These are phyloP conservation scores for Tolmerus cingulatus DNA, from an alignment of 2,888 invertebrate species.

Conservation along the genomic window DNA sequence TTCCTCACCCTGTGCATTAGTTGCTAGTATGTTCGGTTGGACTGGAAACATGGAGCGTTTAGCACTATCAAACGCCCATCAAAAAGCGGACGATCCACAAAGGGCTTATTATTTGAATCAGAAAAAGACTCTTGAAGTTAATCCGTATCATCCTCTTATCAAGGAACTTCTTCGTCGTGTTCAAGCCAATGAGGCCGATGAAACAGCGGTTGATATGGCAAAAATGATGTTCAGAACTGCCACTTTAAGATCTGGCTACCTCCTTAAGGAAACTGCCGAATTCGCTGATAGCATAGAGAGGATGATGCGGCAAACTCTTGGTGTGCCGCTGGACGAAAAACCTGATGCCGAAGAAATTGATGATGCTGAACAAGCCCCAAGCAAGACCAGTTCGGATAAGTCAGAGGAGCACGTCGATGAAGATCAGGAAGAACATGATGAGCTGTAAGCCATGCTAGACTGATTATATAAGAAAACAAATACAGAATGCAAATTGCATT, in stretches of 20 bases:
- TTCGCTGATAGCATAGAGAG: conserved; percentile 91
- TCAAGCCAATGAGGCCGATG: conserved; percentile 78
- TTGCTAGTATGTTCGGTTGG: conserved; percentile 97
- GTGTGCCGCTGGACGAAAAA: conserved; percentile 78
- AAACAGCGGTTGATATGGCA: conserved; percentile 83
- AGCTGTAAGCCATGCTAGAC: conserved; percentile 64
- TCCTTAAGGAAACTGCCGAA: conserved; percentile 83
- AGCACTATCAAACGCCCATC: conserved; percentile 94
- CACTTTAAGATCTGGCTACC: conserved; percentile 92
- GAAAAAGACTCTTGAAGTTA: conserved; percentile 97
- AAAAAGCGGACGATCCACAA: conserved; percentile 92
- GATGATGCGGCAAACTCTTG: conserved; percentile 84
- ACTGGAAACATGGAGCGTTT: conserved; percentile 99
- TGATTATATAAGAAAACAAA: background rate
- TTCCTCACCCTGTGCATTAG: conserved; percentile 94
- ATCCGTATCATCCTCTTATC: conserved; percentile 95
- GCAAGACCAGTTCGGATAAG: conserved; percentile 62
- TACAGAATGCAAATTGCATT: background rate
- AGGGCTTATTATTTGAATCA: conserved; percentile 87
- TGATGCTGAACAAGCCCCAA: conserved; percentile 62
- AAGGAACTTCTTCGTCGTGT: conserved; percentile 88
- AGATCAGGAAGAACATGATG: conserved; percentile 67
- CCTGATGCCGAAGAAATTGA: conserved; percentile 64
- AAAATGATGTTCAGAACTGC: conserved; percentile 91
- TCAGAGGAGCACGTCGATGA: conserved; percentile 64